These are phyloP conservation scores for Mythimna ferrago DNA, from an alignment of 2,888 invertebrate species.

Conservation along the genomic window DNA sequence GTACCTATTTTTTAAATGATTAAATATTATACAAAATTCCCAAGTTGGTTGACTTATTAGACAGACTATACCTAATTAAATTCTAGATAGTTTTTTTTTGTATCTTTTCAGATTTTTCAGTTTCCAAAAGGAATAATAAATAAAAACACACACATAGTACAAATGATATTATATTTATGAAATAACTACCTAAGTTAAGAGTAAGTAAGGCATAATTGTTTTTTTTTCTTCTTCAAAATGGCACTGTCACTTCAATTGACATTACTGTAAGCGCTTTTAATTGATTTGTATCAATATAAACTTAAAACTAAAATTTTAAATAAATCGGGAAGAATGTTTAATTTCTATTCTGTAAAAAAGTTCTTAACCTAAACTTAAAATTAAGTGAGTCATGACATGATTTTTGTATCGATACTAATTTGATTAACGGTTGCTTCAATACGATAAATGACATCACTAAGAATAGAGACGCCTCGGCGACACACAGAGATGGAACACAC, in stretches of 20 bases:
- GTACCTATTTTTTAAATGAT: too few relatives aligned
- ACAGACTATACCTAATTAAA: too few relatives aligned
- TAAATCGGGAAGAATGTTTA: constrained; percentile 33
- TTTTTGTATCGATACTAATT: constrained; percentile 28
- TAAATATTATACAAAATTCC: too few relatives aligned
- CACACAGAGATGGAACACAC: background rate
- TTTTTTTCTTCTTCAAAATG: constrained; percentile 46
- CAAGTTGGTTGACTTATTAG: too few relatives aligned
- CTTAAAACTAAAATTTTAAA: constrained; percentile 48
- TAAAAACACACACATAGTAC: constrained; percentile 46
- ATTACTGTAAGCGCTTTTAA: constrained; percentile 57
- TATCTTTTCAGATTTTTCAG: too few relatives aligned
- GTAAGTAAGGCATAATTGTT: constrained; percentile 63
- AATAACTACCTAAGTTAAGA: constrained; percentile 58
- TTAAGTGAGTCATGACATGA: constrained; percentile 8
- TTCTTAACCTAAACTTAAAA: constrained; percentile 45
- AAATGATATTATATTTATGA: constrained; percentile 66
- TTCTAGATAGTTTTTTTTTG: too few relatives aligned
- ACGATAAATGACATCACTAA: background rate
- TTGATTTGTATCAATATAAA: constrained; percentile 53
- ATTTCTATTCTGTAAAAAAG: constrained; percentile 50
- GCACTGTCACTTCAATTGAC: constrained; percentile 65
- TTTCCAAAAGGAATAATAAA: constrained; percentile 22
- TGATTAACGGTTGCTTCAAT: background rate
- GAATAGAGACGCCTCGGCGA: background rate